Percentiles rank a stretch among this genome's conserved stretches.
phyloP scores from a whole-genome alignment of 2,888 invertebrate genomes.

The Lathronympha strigana region DNA sequence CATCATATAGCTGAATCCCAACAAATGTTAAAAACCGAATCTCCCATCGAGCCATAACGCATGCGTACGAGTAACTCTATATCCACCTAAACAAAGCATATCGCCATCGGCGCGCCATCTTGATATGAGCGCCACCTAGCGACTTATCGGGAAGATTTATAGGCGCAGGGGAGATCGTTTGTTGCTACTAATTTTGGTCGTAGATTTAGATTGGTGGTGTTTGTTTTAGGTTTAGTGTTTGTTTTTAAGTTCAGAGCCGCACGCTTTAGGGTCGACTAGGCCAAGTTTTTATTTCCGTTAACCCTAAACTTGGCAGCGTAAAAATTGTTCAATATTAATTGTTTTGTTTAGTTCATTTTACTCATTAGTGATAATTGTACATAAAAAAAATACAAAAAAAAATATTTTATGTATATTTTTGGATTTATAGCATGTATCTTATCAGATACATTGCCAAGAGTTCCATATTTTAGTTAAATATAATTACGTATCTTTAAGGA shows the following conservation, averaged over 20 bases:
- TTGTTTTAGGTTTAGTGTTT: constrained; percentile 3
- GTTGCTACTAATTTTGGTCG: constrained; percentile 55
- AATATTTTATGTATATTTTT: no score
- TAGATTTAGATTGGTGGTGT: constrained; percentile 33
- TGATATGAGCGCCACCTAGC: constrained; percentile 59
- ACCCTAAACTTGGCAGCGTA: no score
- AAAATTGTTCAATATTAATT: no score
- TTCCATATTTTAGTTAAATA: no score
- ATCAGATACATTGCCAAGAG: no score
- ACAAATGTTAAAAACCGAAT: neutral
- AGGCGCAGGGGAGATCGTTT: constrained; percentile 52
- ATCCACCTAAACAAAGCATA: constrained; percentile 36
- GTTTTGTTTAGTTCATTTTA: no score
- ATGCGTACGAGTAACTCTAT: constrained; percentile 24
- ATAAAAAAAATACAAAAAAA: no score
- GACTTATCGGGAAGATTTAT: constrained; percentile 69
- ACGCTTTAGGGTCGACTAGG: no score
- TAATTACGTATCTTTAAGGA: no score
- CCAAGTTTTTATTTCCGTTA: no score
- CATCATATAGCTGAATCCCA: neutral
- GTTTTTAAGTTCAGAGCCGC: constrained; percentile 5
- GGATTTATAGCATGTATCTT: no score
- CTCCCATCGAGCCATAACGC: constrained; percentile 17
- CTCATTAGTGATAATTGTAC: no score
- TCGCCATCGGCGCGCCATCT: constrained; percentile 52